Conservation (phyloP, 2,888 invertebrate species). For the Aquatica leii region DNA sequence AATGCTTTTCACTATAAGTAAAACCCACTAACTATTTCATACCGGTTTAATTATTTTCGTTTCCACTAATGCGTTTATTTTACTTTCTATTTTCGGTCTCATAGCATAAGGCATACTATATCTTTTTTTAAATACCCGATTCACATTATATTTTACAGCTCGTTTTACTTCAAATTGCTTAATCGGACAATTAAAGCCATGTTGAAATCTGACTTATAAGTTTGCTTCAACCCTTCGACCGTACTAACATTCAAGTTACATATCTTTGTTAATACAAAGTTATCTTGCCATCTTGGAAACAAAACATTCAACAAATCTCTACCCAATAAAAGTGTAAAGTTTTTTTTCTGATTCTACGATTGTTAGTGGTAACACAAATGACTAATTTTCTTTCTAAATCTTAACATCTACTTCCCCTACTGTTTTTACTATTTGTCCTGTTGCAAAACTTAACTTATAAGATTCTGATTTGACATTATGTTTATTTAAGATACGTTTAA, state of each 20-base stretch:
- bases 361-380: conserved; percentile 4
- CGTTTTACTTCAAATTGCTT: background rate
- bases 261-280: background rate
- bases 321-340: background rate
- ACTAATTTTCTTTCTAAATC: background rate
- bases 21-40: background rate
- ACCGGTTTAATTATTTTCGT: background rate
- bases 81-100: background rate
- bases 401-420: background rate
- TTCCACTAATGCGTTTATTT: conserved; percentile 2
- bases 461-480: no score
- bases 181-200: no score
- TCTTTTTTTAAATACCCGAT: background rate
- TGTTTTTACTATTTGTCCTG: no score
- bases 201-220: conserved; percentile 1
- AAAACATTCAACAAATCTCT: conserved; percentile 3
- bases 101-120: conserved; percentile 1
- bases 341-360: background rate
- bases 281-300: background rate
- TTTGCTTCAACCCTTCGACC: background rate
- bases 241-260: background rate
- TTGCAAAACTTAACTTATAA: no score
- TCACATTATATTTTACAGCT: background rate
- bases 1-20: no score
- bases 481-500: no score